phyloP scores from a whole-genome alignment of 2,888 invertebrate genomes.

The Erannis defoliaria region DNA sequence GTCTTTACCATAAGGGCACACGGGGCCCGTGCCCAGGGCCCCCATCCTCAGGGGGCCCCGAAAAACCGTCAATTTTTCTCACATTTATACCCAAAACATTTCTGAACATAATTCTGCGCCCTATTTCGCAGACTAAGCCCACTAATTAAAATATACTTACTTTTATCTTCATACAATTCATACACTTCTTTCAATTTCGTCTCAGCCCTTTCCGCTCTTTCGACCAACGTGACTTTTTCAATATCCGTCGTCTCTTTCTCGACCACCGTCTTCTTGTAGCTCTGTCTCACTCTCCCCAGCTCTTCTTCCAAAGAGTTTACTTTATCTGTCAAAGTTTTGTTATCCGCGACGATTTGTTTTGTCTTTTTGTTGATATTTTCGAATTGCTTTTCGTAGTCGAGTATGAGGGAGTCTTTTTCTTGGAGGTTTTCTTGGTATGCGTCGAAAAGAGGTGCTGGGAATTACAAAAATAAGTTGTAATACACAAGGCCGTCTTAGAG shows the following conservation, averaged over 20 bases:
- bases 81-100: too few species aligned
- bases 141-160: constrained; percentile 78
- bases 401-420: constrained; percentile 91
- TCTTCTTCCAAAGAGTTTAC: constrained; percentile 68
- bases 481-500: neutral
- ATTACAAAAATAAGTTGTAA: neutral
- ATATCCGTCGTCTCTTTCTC: constrained; percentile 80
- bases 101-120: too few species aligned
- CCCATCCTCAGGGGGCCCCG: too few species aligned
- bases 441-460: constrained; percentile 89
- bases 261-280: constrained; percentile 70
- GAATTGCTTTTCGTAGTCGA: constrained; percentile 90
- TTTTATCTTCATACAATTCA: constrained; percentile 91
- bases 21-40: too few species aligned
- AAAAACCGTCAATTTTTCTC: too few species aligned
- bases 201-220: constrained; percentile 90
- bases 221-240: constrained; percentile 82
- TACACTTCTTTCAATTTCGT: constrained; percentile 91
- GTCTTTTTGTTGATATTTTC: constrained; percentile 90
- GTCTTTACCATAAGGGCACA: too few species aligned
- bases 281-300: constrained; percentile 70
- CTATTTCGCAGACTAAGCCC: too few species aligned
- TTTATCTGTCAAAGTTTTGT: constrained; percentile 86
- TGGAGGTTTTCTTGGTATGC: constrained; percentile 92
- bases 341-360: constrained; percentile 90